Conservation (phyloP, 2,797 vertebrate species). For the Selene dorsalis region DNA sequence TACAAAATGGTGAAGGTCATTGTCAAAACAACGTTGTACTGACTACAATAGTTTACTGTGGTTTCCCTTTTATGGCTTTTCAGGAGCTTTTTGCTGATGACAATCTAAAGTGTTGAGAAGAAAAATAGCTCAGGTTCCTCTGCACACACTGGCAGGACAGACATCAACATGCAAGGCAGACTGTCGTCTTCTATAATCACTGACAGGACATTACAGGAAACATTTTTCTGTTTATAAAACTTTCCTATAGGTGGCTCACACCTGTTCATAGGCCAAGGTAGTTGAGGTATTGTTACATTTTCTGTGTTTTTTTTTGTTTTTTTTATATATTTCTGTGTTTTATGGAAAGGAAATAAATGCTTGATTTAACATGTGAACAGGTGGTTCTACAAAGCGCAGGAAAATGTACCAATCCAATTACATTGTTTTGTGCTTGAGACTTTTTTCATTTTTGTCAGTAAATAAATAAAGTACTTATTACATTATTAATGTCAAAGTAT, state of each 20-base stretch:
- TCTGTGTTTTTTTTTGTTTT: slow-evolving; percentile 34
- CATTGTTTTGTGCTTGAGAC: slow-evolving; percentile 60
- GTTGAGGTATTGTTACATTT: slow-evolving; percentile 33
- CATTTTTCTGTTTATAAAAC: slow-evolving; percentile 23
- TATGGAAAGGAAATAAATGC: slow-evolving; percentile 24
- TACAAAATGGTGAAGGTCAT: slow-evolving; percentile 33
- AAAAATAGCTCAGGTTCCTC: slow-evolving; percentile 62
- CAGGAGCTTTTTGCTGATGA: slow-evolving; percentile 68
- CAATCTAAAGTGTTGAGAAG: slow-evolving; percentile 71
- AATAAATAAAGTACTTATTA: slow-evolving; percentile 57
- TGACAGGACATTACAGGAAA: slow-evolving; percentile 39
- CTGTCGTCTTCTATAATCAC: slow-evolving; percentile 35
- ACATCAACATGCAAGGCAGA: slow-evolving; percentile 21
- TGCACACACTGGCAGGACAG: slow-evolving; percentile 32
- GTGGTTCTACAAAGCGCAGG: slow-evolving; percentile 22
- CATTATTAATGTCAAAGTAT: slow-evolving; percentile 7
- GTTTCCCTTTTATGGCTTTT: slow-evolving; percentile 35
- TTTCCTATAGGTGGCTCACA: slow-evolving; percentile 30
- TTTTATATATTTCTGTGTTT: slow-evolving; percentile 44
- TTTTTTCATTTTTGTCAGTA: slow-evolving; percentile 45
- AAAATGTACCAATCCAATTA: slow-evolving; percentile 48
- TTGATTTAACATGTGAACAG: slow-evolving; percentile 29
- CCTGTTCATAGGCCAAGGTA: slow-evolving; percentile 26
- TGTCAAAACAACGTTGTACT: background rate
- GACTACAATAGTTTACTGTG: slow-evolving; percentile 9